Base-by-base conservation (phyloP, 1,140 invertebrate species). In the Nephotettix cincticeps region DNA sequence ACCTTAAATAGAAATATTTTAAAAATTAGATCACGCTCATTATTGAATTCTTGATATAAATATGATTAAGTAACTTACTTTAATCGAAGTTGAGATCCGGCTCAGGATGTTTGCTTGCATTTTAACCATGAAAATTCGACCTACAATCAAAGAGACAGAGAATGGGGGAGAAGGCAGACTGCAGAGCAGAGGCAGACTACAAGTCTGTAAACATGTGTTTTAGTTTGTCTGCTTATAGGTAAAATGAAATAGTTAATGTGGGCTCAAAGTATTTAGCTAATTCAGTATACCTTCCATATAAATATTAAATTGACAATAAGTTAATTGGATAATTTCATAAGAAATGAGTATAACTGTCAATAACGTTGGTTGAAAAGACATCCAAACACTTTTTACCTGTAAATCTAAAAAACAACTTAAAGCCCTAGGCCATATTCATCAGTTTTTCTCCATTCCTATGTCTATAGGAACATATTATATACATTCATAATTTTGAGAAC, bases 101-200 rank as follows among this genome's bases (percentile, higher is more conserved):
- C 76, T 83, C 77, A 79, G 81, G 30, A 83, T 63, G 63, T 78
- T 82, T 23, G 79, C 80, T 76, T 83, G 82, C 83, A 84, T 84
- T 68, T 71, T 79, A 28, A 67, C 32, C 56, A 61, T 36, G 4
- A 61, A 61, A 11, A n/a, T 27, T 27, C 56, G 56, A 61, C 56
- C 56, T 61, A 61, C 56, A 61, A 14, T 61, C 25, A 25, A n/a
- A 51, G n/a, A 51, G 21, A 51, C 21, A 51, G 4, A 51, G 14
- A 36, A 36, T 14, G 47, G n/a, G 21, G 47, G 3, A 51, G 47
- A 51, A n/a, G 19, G 21, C 3, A 6, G n/a, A 6, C 3, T 11
- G 47, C 47, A 51, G 47, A 51, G 47, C 47, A 36, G 32, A 36
- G 32, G 32, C 32, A 36, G 32, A 36, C 32, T 36, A 36, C 14